These are phyloP conservation scores for Hermaeophaga mercurialis DNA, from an alignment of 2,888 invertebrate genomes.

Conservation along the genomic window DNA sequence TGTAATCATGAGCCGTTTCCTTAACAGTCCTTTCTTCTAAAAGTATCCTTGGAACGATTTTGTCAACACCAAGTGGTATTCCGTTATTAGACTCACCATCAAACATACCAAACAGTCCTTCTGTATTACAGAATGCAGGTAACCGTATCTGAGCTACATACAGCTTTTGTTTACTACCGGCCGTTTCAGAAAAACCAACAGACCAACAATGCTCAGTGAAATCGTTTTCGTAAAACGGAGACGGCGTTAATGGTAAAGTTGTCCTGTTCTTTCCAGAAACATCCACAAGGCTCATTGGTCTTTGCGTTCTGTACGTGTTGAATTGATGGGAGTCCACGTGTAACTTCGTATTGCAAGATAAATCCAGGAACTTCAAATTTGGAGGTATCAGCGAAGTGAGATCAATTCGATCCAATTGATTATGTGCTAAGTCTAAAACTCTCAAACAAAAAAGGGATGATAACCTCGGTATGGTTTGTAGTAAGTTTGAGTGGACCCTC, in stretches of 20 bases:
- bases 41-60: constrained; percentile 77
- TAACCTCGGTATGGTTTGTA: constrained; percentile 76
- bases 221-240: constrained; percentile 62
- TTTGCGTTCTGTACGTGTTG: constrained; percentile 75
- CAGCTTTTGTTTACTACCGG: constrained; percentile 74
- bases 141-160: constrained; percentile 78
- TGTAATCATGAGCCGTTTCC: constrained; percentile 79
- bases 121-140: constrained; percentile 78
- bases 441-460: constrained; percentile 75
- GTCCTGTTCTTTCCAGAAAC: constrained; percentile 80
- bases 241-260: constrained; percentile 65
- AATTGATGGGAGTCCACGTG: constrained; percentile 85
- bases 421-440: constrained; percentile 84
- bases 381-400: constrained; percentile 77
- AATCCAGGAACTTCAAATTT: constrained; percentile 81
- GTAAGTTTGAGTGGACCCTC: constrained; percentile 80
- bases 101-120: constrained; percentile 83
- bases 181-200: constrained; percentile 84
- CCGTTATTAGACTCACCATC: constrained; percentile 76
- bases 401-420: constrained; percentile 81
- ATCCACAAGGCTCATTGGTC: constrained; percentile 82
- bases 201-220: constrained; percentile 74
- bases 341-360: constrained; percentile 81
- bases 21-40: constrained; percentile 81
- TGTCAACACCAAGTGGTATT: constrained; percentile 72